Evolutionary conservation across 2,888 invertebrate species (phyloP).

Genomic region (Anthrax anthrax): DNA sequence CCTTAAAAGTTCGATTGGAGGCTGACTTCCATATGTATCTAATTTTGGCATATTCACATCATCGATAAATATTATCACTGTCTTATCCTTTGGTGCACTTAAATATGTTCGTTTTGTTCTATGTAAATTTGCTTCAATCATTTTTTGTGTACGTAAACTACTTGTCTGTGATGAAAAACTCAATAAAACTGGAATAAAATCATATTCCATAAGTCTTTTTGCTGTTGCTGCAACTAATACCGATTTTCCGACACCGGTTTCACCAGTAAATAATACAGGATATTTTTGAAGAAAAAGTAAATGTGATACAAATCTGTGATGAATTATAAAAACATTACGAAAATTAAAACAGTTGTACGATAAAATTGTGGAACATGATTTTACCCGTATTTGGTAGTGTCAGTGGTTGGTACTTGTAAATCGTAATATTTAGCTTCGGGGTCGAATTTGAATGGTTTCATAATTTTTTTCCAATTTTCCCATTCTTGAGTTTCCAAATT

Average conservation of each 20-base stretch:
- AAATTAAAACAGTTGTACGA: neutral
- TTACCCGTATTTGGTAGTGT: conserved; percentile 73
- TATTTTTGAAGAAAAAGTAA: conserved; percentile 54
- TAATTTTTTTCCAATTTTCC: conserved; percentile 65
- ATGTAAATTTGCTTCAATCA: conserved; percentile 73
- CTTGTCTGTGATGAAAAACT: conserved; percentile 89
- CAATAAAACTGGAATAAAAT: conserved; percentile 60
- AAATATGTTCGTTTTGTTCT: conserved; percentile 64
- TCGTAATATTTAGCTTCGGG: conserved; percentile 66
- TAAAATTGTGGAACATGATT: neutral
- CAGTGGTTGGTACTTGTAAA: conserved; percentile 79
- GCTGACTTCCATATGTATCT: conserved; percentile 81
- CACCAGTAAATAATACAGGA: conserved; percentile 81
- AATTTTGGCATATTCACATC: conserved; percentile 85
- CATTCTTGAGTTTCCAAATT: conserved; percentile 54
- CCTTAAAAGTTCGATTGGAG: conserved; percentile 78
- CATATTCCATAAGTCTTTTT: conserved; percentile 44
- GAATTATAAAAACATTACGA: too few relatives aligned
- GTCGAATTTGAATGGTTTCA: conserved; percentile 59
- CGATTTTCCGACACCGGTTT: conserved; percentile 82
- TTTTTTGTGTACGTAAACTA: conserved; percentile 64
- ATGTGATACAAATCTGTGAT: conserved; percentile 34
- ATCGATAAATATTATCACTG: conserved; percentile 73
- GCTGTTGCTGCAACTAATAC: conserved; percentile 65
- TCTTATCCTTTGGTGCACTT: conserved; percentile 71